Base-by-base conservation (phyloP, 2,888 invertebrate genomes). In the Nomada goodeniana region DNA sequence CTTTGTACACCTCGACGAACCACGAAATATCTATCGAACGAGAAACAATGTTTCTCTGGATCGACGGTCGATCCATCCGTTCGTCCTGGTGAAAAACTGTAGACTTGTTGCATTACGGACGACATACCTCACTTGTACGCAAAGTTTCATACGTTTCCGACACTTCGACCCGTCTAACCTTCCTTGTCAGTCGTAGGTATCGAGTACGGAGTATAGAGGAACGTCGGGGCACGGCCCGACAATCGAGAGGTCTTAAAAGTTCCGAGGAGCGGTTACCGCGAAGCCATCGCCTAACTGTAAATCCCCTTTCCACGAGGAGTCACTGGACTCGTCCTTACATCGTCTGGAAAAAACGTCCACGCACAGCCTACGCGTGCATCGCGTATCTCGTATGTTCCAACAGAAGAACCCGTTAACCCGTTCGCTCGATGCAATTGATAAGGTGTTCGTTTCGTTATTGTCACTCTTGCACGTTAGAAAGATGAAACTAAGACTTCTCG, bases 231-330 rank as follows among this genome's bases (percentile, higher is more conserved):
- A 18, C 13, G 15, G 11, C 44, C 44, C 11, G 11, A 18, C 26
- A 13, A 52, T 72, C 65, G 60, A 18, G 36, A 11, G 15, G 7
- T 26, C 7, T 65, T 15, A 20, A 60, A n/a, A 61, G 26, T 36
- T 44, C 1, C 29, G 18, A 60, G 60, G 29, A 20, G 71, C 36
- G 68, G 64, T 52, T 47, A 52, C 50, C 44, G 60, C 63, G 18
- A 53, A 52, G 61, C 64, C 53, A 26, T 55, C 76, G 18, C 59
- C 26, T 87, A 88, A 88, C 88, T 86, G 88, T 89, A 88, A 87
- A 87, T 69, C 71, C 78, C 55, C 79, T 76, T 65, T 72, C 71
- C 82, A 52, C 20, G 42, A 29, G 44, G 36, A 67, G 67, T 59
- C 75, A 11, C 52, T 15, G 20, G 57, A 70, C 73, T 81, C 77